Percentiles rank a stretch among this genome's conserved stretches.
Evolutionary conservation across 2,888 invertebrate species (phyloP).

Genomic region (Herminia tarsipennalis): DNA sequence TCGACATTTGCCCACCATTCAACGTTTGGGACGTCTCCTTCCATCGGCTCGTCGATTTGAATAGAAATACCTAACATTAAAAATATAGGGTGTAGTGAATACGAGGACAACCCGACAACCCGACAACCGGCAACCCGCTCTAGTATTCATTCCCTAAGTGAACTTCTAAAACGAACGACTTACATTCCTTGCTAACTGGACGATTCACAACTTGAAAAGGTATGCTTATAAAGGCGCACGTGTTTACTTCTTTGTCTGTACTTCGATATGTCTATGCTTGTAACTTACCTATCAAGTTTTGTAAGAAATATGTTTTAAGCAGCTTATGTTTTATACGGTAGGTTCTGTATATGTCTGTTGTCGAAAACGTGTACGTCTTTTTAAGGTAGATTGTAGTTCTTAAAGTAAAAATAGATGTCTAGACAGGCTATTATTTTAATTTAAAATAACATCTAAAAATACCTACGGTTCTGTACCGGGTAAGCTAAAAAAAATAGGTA

Average conservation of each 20-base stretch:
- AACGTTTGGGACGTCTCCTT: constrained; percentile 55
- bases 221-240: constrained; percentile 54
- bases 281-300: constrained; percentile 1
- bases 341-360: no score
- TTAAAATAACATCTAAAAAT: no score
- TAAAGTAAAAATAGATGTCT: no score
- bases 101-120: constrained; percentile 52
- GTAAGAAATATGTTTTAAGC: not conserved
- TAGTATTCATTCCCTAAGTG: constrained; percentile 76
- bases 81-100: constrained; percentile 74
- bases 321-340: no score
- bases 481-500: no score
- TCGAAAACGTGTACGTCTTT: no score
- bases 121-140: constrained; percentile 28
- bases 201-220: constrained; percentile 65
- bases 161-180: constrained; percentile 61
- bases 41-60: constrained; percentile 60
- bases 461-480: no score
- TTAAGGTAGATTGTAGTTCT: no score
- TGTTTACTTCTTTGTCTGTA: constrained; percentile 46
- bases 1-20: constrained; percentile 43
- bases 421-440: no score
- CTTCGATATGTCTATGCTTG: constrained; percentile 30
- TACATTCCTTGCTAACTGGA: constrained; percentile 55
- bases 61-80: constrained; percentile 77